Evolutionary conservation across 2,888 invertebrate genomes (phyloP), one percentile per base, ranked within the genome.

Genomic region (Steinernema hermaphroditum): DNA sequence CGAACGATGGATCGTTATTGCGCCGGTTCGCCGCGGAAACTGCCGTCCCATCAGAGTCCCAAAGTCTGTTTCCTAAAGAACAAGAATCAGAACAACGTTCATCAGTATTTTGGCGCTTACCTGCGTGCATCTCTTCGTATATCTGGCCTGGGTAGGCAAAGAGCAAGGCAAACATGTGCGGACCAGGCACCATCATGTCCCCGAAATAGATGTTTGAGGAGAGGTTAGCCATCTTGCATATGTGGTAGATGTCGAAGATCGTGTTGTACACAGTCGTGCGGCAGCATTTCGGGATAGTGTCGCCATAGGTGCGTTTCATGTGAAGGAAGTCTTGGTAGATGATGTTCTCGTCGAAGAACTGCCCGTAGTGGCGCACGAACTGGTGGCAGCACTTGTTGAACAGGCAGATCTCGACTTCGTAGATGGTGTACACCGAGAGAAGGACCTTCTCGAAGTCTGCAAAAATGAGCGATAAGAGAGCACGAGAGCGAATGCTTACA

Each of bases 151-250:
- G 54, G 6, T 27, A 22, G 14, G 54, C 24, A 27, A 27, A 54
- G 54, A 54, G 9, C 6, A 54, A 27, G 2, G n/a, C 54, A 16
- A 54, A 54, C 54, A 54, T 54, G 24, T 54, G 54, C 6, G 27
- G 12, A 6, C 54, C 54, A 2, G 54, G 54, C 2, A 22, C 14
- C 27, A 22, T 14, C 54, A 54, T 54, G 54, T 54, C 19, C 6
- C 54, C 54, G 27, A 54, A 12, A 16, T 54, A 54, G 54, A 54
- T 4, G 27, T 54, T 54, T 6, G 54, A 54, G n/a, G 54, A 54
- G 24, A 54, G 2, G 54, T 54, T 54, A 1, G 54, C 54, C 27
- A 54, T 54, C 6, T 27, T 22, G 27, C 54, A 54, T 27, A 54
- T 54, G 14, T 22, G 54, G 6, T 24, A 54, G 27, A 54, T 22